These are phyloP conservation scores for Tyrannus savana DNA, from an alignment of 2,113 vertebrate species.

Conservation along the genomic window DNA sequence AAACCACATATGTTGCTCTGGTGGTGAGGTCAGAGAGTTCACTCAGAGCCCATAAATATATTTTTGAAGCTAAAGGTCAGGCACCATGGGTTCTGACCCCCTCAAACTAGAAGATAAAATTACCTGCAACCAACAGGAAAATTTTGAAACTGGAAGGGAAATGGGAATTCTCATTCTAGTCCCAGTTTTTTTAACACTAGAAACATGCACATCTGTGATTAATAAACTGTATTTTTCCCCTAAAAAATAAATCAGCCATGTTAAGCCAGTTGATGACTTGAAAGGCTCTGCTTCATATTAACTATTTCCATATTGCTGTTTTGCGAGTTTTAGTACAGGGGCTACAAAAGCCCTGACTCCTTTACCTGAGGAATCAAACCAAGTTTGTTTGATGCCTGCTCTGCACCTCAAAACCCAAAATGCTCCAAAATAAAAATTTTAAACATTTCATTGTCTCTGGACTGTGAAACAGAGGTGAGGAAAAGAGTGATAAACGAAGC, in stretches of 20 bases:
- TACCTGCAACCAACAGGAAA: neutral
- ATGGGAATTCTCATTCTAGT: slow-evolving; percentile 39
- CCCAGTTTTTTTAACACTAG: slow-evolving; percentile 44
- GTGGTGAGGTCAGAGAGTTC: slow-evolving; percentile 67
- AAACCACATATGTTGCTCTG: slow-evolving; percentile 23
- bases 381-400: neutral
- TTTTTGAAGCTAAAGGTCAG: neutral
- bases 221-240: slow-evolving; percentile 34
- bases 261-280: slow-evolving; percentile 52
- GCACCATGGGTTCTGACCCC: slow-evolving; percentile 15
- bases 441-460: neutral
- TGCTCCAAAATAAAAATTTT: neutral
- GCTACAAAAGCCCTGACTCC: neutral
- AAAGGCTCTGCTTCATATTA: slow-evolving; percentile 48
- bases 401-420: neutral
- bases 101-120: slow-evolving; percentile 21
- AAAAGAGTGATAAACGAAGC: neutral
- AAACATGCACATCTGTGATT: slow-evolving; percentile 72
- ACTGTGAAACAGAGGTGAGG: neutral
- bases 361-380: neutral
- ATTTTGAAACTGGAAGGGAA: slow-evolving; percentile 13
- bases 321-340: neutral
- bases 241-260: slow-evolving; percentile 57
- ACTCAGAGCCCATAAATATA: slow-evolving; percentile 56
- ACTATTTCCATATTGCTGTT: slow-evolving; percentile 29